Percentiles rank a stretch among this genome's conserved stretches.
phyloP scores from a whole-genome alignment of 2,888 invertebrate genomes.

The Julus scandinavius region DNA sequence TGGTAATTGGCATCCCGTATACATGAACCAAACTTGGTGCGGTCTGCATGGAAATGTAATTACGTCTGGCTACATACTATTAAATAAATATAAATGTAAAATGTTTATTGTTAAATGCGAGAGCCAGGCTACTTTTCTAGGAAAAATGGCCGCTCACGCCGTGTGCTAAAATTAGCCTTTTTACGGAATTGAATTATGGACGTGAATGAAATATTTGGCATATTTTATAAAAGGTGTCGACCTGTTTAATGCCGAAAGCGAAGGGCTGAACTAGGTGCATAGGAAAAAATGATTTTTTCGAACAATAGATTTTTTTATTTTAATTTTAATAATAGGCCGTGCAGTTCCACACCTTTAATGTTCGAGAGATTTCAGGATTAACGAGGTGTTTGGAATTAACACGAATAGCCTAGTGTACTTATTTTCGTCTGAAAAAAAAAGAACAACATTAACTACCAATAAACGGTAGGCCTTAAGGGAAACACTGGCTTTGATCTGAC shows the following conservation, averaged over 20 bases:
- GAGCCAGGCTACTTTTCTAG: background rate
- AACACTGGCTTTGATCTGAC: background rate
- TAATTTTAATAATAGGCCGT: conserved; percentile 41
- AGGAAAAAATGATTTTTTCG: conserved; percentile 38
- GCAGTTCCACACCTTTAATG: conserved; percentile 45
- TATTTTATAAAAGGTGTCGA: conserved; percentile 43
- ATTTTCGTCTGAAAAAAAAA: conserved; percentile 19
- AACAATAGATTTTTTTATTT: conserved; percentile 45
- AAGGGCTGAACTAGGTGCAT: conserved; percentile 19
- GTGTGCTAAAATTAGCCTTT: conserved; percentile 36
- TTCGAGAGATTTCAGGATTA: conserved; percentile 31
- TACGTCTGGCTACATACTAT: background rate
- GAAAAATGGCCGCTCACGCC: conserved; percentile 43
- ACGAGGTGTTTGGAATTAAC: conserved; percentile 41
- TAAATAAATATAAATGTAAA: conserved; percentile 17
- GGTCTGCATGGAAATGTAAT: background rate
- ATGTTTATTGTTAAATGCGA: background rate
- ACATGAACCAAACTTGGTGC: background rate
- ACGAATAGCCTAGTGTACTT: conserved; percentile 40
- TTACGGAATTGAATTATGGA: conserved; percentile 43
- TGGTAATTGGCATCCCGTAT: background rate
- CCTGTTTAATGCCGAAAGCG: conserved; percentile 43
- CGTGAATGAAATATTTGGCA: conserved; percentile 40
- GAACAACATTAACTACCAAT: conserved; percentile 3
- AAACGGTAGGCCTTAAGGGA: conserved; percentile 5